A percentile compares a stretch with the other conserved stretches of the same genome.
These are phyloP conservation scores for Menura novaehollandiae DNA, from an alignment of 2,113 vertebrate genomes.

Conservation along the genomic window DNA sequence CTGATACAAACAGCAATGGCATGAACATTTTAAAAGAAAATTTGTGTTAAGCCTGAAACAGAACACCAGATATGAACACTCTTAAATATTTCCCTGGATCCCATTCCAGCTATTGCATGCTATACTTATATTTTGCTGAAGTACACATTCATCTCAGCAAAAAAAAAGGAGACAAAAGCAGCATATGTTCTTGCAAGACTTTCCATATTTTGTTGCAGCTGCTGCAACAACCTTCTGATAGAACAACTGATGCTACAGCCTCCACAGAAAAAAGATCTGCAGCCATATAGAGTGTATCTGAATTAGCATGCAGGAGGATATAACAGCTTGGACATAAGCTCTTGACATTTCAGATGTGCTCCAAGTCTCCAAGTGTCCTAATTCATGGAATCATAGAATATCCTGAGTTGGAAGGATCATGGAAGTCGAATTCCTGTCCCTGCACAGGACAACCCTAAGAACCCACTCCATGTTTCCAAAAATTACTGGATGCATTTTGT, in stretches of 20 bases:
- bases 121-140: neutral
- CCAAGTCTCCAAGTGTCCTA: neutral
- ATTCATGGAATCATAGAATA: neutral
- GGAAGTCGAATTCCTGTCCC: neutral
- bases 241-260: neutral
- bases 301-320: neutral
- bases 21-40: slow-evolving; percentile 18
- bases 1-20: neutral
- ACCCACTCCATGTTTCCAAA: neutral
- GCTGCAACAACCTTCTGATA: neutral
- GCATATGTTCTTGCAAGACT: slow-evolving; percentile 6
- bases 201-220: slow-evolving; percentile 48
- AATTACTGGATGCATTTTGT: neutral
- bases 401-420: neutral
- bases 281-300: neutral
- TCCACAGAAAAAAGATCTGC: neutral
- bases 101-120: neutral
- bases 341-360: neutral
- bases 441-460: neutral
- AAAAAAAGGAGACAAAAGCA: neutral
- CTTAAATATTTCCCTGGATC: neutral
- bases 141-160: neutral
- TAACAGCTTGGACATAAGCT: neutral
- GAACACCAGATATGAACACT: neutral
- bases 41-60: neutral